Conservation (phyloP, 2,888 invertebrate genomes). For the Eustalomyia histrio region DNA sequence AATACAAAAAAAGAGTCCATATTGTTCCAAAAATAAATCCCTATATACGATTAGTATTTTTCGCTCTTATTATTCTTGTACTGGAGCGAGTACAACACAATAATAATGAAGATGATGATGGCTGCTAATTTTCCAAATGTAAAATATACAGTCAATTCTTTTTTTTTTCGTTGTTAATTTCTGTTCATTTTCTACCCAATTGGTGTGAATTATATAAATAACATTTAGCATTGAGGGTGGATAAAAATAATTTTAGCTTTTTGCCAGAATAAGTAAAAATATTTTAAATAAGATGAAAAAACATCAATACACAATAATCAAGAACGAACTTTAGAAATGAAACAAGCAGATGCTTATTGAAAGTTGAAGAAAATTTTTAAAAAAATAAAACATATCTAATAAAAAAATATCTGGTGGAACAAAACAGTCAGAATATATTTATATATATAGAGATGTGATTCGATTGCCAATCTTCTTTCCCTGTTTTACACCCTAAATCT, state of each 20-base stretch:
- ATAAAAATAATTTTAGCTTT: conserved; percentile 54
- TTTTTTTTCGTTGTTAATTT: background rate
- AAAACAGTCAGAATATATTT: no score
- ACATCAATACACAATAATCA: conserved; percentile 3
- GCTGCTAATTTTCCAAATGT: conserved; percentile 54
- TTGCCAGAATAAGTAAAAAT: background rate
- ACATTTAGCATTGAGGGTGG: conserved; percentile 63
- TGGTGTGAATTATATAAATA: conserved; percentile 55
- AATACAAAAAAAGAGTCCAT: conserved; percentile 26
- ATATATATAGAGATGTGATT: no score
- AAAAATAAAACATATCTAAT: conserved; percentile 1
- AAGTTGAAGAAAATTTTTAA: background rate
- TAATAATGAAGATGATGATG: background rate
- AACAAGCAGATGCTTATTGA: background rate
- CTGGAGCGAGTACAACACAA: conserved; percentile 1
- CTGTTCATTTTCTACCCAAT: conserved; percentile 40
- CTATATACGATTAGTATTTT: conserved; percentile 4
- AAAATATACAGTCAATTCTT: conserved; percentile 31
- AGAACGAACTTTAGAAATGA: no score
- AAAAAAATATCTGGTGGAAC: no score
- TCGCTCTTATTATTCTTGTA: background rate
- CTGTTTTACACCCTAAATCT: no score
- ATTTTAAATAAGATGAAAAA: background rate
- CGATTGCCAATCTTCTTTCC: no score
- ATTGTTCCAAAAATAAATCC: conserved; percentile 61